Percentiles rank a stretch among this genome's conserved stretches.
These are phyloP conservation scores for Halichondria panicea DNA, from an alignment of 37 sponge, comb jelly and placozoan species.

Conservation along the genomic window DNA sequence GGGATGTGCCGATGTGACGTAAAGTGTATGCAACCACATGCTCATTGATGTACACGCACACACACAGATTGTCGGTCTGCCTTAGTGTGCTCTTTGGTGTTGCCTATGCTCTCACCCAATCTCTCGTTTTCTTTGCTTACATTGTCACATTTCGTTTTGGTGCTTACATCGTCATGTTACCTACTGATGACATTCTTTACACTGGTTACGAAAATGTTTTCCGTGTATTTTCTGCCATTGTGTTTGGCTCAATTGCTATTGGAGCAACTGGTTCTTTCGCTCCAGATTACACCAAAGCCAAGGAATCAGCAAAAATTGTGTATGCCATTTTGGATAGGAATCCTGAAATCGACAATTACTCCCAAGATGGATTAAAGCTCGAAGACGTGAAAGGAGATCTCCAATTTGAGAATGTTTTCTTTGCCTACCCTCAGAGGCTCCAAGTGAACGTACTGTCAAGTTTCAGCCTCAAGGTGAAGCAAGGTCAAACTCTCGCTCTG, in stretches of 20 bases:
- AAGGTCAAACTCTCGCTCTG: conserved; percentile 84
- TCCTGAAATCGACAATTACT: conserved; percentile 57
- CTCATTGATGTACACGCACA: too few species aligned
- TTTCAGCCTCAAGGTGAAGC: conserved; percentile 49
- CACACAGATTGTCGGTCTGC: conserved; percentile 18
- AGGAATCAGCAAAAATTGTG: conserved; percentile 52
- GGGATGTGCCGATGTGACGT: background rate
- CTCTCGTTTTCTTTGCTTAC: conserved; percentile 55
- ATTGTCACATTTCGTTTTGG: conserved; percentile 71
- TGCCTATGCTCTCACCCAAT: conserved; percentile 60
- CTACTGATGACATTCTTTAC: conserved; percentile 16
- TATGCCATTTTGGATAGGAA: conserved; percentile 60
- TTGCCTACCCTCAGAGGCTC: conserved; percentile 78
- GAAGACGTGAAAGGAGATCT: conserved; percentile 49
- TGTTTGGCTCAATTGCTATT: conserved; percentile 58
- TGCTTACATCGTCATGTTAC: conserved; percentile 57
- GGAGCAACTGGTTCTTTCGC: conserved; percentile 59
- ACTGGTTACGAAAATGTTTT: conserved; percentile 19
- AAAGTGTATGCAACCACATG: background rate
- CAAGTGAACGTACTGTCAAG: conserved; percentile 56
- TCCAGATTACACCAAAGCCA: conserved; percentile 67
- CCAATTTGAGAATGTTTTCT: conserved; percentile 54
- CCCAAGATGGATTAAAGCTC: conserved; percentile 55
- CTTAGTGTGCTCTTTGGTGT: conserved; percentile 21
- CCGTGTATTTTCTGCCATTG: conserved; percentile 62